Percentiles rank a stretch among this genome's conserved stretches.
These are phyloP conservation scores for Phrixothrix hirtus DNA, from an alignment of 2,888 invertebrate species.

Conservation along the genomic window DNA sequence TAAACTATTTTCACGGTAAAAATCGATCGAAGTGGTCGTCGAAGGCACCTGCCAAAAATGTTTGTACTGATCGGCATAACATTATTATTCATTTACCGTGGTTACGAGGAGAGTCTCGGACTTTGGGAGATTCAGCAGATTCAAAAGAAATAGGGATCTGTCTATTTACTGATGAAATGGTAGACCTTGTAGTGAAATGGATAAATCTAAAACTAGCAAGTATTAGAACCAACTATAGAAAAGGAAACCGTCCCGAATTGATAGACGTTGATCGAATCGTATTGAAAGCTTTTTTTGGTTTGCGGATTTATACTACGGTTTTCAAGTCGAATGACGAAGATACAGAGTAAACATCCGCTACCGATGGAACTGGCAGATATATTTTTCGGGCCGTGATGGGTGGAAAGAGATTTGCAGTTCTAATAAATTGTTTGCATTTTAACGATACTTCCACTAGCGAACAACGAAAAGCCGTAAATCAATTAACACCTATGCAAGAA, in stretches of 20 bases:
- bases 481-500: no score
- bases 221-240: no score
- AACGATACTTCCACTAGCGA: background rate
- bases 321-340: no score
- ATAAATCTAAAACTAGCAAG: no score
- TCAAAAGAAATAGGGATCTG: background rate
- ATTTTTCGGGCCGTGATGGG: slow-evolving; percentile 6
- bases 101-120: background rate
- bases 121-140: background rate
- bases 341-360: background rate
- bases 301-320: slow-evolving; percentile 1
- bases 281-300: background rate
- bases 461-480: no score
- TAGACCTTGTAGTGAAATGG: slow-evolving; percentile 4
- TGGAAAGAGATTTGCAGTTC: no score
- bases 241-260: no score
- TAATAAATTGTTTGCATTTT: background rate
- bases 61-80: slow-evolving; percentile 1
- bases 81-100: background rate
- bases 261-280: background rate
- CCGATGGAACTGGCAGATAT: slow-evolving; percentile 2
- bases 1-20: slow-evolving; percentile 3
- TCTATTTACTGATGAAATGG: slow-evolving; percentile 4
- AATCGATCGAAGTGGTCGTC: slow-evolving; percentile 6
- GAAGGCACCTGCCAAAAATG: background rate